These are phyloP conservation scores for Tenthredo distinguenda DNA, from an alignment of 2,888 invertebrate species.

Conservation along the genomic window DNA sequence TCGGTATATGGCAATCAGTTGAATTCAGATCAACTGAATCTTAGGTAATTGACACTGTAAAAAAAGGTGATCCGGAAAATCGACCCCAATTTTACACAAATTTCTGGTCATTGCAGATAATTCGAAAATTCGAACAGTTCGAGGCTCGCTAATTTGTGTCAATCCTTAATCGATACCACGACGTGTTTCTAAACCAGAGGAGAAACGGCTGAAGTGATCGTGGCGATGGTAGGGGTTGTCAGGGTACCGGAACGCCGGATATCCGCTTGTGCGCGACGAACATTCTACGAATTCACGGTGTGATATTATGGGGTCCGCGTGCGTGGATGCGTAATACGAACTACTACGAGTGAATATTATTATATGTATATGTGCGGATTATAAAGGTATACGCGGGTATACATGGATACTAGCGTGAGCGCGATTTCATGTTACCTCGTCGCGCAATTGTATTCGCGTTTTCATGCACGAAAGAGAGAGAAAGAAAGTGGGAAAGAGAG, in stretches of 20 bases:
- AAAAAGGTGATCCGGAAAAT: background rate
- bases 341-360: background rate
- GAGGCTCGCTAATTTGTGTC: background rate
- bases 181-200: background rate
- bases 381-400: background rate
- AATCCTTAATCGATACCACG: background rate
- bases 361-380: background rate
- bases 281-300: slow-evolving; percentile 53
- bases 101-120: background rate
- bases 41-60: background rate
- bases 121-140: background rate
- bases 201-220: background rate
- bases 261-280: slow-evolving; percentile 69
- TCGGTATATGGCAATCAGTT: background rate
- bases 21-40: background rate
- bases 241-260: slow-evolving; percentile 74
- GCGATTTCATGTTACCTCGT: slow-evolving; percentile 7
- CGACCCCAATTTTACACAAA: background rate
- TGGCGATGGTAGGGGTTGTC: slow-evolving; percentile 57
- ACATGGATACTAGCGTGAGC: background rate
- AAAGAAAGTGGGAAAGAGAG: slow-evolving; percentile 47
- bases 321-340: slow-evolving; percentile 13
- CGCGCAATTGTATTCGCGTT: slow-evolving; percentile 46
- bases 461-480: slow-evolving; percentile 40
- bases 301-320: slow-evolving; percentile 27